phyloP scores from a whole-genome alignment of 2,113 vertebrate genomes.

The Diphyllodes magnificus region DNA sequence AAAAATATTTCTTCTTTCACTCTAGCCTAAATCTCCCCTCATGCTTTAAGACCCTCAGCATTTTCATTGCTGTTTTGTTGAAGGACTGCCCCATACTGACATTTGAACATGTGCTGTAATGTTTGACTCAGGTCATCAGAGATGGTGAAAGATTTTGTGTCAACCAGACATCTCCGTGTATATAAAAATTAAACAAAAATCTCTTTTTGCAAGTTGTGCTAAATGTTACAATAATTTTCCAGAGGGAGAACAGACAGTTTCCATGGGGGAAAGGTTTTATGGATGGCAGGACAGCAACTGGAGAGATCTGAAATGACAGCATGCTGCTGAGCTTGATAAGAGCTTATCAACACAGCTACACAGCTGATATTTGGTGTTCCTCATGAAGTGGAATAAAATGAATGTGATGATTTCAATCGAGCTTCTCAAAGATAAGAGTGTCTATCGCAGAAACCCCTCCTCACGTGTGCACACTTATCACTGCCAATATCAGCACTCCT shows the following conservation, averaged over 20 bases:
- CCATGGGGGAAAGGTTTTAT: not conserved
- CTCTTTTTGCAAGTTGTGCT: not conserved
- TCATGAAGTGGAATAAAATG: not conserved
- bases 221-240: not conserved
- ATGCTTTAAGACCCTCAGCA: not conserved
- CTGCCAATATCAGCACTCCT: not conserved
- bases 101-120: not conserved
- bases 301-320: slow-evolving; percentile 33
- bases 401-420: slow-evolving; percentile 13
- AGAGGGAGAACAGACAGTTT: not conserved
- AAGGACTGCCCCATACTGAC: not conserved
- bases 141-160: not conserved
- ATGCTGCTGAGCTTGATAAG: slow-evolving; percentile 46
- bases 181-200: not conserved
- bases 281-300: not conserved
- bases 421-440: slow-evolving; percentile 26
- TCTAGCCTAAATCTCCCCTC: not conserved
- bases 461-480: not conserved
- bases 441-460: not conserved
- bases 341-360: slow-evolving; percentile 37
- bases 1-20: not conserved
- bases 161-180: not conserved
- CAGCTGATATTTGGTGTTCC: slow-evolving; percentile 6
- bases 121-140: not conserved
- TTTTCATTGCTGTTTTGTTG: not conserved